Evolutionary conservation across 2,888 invertebrate genomes (phyloP).

Genomic region (Pediacus dermestoides): DNA sequence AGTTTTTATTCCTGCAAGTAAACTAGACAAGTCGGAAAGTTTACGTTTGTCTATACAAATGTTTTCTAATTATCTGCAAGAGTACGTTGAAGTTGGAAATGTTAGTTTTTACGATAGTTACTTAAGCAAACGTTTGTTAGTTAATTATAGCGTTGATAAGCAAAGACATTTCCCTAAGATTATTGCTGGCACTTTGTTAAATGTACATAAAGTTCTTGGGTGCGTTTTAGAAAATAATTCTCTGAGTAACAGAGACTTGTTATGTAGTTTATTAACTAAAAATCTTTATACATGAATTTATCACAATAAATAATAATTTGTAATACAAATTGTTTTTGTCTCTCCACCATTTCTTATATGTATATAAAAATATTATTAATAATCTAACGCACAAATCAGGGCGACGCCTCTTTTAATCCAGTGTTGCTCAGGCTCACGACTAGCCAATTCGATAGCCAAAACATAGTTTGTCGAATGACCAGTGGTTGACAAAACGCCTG

Average conservation of each 20-base stretch:
- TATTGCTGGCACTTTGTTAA: slow-evolving; percentile 69
- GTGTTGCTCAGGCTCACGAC: slow-evolving; percentile 53
- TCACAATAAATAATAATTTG: too few species aligned
- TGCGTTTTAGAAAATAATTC: slow-evolving; percentile 70
- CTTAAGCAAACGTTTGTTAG: slow-evolving; percentile 73
- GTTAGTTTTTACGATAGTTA: slow-evolving; percentile 69
- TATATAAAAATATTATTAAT: slow-evolving; percentile 45
- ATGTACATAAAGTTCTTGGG: slow-evolving; percentile 70
- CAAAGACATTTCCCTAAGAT: slow-evolving; percentile 62
- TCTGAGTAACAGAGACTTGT: too few species aligned
- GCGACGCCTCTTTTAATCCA: slow-evolving; percentile 65
- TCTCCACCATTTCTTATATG: too few species aligned
- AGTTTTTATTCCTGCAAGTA: slow-evolving; percentile 58
- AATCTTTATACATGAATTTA: too few species aligned
- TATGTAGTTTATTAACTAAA: too few species aligned
- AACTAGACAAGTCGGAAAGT: slow-evolving; percentile 63
- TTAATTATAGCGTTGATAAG: slow-evolving; percentile 60
- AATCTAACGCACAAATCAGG: slow-evolving; percentile 55
- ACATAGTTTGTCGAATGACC: slow-evolving; percentile 70
- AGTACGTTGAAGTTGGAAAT: slow-evolving; percentile 71
- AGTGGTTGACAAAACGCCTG: slow-evolving; percentile 63
- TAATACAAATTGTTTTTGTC: too few species aligned
- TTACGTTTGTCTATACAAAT: slow-evolving; percentile 68
- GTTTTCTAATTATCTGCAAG: slow-evolving; percentile 62
- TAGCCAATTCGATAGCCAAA: slow-evolving; percentile 59